A percentile compares a stretch with the other conserved stretches of the same genome.
phyloP scores from a whole-genome alignment of 2,797 vertebrate genomes.

The Macrochelys suwanniensis region DNA sequence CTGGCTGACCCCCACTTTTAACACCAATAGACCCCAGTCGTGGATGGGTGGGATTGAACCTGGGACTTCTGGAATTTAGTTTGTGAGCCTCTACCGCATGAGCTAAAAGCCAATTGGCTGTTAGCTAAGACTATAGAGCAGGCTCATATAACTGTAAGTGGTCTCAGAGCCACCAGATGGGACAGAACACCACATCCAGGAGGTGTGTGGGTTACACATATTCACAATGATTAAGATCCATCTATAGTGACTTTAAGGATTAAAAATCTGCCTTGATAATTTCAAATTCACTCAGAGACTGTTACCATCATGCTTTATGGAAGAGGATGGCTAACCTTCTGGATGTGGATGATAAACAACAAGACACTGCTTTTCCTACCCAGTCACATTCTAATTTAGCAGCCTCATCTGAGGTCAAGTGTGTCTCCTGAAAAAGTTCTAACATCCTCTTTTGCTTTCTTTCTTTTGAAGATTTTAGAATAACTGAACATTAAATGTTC shows the following conservation, averaged over 20 bases:
- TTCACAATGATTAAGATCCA: neutral
- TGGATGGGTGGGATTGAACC: no score
- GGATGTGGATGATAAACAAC: neutral
- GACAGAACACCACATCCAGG: no score
- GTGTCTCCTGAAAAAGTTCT: neutral
- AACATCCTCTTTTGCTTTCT: neutral
- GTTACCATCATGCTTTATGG: neutral
- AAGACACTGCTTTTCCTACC: neutral
- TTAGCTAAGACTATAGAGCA: no score
- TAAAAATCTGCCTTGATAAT: neutral
- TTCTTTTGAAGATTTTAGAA: slow-evolving; percentile 16
- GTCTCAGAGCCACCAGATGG: no score
- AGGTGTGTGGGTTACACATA: neutral
- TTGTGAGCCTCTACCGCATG: no score
- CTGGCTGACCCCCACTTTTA: no score
- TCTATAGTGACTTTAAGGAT: neutral
- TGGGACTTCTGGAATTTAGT: no score
- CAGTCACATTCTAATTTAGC: neutral
- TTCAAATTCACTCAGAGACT: neutral
- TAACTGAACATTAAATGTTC: neutral
- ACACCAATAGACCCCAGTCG: no score
- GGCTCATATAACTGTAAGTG: no score
- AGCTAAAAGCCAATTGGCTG: no score
- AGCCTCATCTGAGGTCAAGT: neutral
- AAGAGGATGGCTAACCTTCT: neutral